Base-by-base conservation (phyloP, 2,797 vertebrate species). In the Anguilla anguilla region DNA sequence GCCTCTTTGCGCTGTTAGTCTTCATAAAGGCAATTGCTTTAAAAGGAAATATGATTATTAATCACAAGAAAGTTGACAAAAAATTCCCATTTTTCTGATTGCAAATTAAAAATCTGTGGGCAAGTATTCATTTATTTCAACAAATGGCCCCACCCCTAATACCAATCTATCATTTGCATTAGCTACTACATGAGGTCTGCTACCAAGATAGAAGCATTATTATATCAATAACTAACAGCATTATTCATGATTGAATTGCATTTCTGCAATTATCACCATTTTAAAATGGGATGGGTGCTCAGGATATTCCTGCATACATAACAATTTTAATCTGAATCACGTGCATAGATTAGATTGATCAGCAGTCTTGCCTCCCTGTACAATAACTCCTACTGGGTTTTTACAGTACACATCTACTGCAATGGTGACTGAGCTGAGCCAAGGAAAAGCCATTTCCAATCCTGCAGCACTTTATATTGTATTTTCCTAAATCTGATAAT, bases 401-500 rank as follows among this genome's bases (percentile, higher is more conserved):
- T 83, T 83, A 28, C 82, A 83, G 46, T 11, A 15, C 74, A 19
- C 74, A 77, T 11, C 74, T 5, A 11, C 74, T 43, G 35, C 74
- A 39, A 35, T 61, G 57, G 61, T 84, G 83, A 84, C 83, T 59
- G 31, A 84, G 55, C 83, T 51, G 9, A 84, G 83, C 79, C 46
- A 49, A 82, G 43, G 15, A 82, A 51, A 82, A 51, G 25, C 19
- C 19, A 82, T 49, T 49, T 49, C 5, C 7, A 82, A 82, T 82
- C 25, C 43, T 46, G 46, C 25, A 77, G 35, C 79, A 25, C 79
- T 51, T 49, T 82, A 25, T 82, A 51, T 82, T n/a, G 19, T 13
- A 82, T 49, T 82, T 82, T 82, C 46, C 9, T 82, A 51, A 82
- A 82, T 82, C 46, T 82, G 79, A 49, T 82, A 82, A 51, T 49